A percentile compares a stretch with the other conserved stretches of the same genome.
Conservation (phyloP, 2,113 vertebrate species). For the Aplodontia rufa region DNA sequence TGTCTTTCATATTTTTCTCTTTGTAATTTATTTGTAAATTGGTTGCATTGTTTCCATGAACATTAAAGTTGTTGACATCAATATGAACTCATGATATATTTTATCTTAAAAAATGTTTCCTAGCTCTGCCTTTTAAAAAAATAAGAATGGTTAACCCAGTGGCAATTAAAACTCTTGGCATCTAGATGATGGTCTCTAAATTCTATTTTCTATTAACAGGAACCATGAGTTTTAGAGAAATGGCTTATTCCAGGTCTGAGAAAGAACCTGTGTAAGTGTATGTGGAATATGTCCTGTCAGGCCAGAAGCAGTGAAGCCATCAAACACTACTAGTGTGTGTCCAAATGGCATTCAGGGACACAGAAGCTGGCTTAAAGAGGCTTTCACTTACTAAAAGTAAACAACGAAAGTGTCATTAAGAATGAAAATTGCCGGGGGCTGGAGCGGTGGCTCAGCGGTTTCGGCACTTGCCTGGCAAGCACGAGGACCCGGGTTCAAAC, state of each 20-base stretch:
- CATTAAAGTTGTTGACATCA: neutral
- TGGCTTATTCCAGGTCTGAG: neutral
- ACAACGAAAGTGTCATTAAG: neutral
- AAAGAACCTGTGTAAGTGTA: neutral
- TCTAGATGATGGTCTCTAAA: neutral
- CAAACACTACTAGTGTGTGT: neutral
- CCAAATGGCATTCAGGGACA: neutral
- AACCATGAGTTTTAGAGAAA: neutral
- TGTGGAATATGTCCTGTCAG: neutral
- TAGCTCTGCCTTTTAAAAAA: neutral
- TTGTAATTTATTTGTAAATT: neutral
- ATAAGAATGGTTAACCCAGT: neutral
- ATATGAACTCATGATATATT: neutral
- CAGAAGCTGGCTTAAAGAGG: neutral
- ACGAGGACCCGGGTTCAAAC: no score
- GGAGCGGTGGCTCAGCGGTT: no score
- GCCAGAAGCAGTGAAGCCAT: neutral
- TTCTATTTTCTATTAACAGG: neutral
- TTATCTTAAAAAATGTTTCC: neutral
- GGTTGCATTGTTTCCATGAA: neutral
- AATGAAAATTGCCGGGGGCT: neutral
- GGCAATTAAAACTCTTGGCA: neutral
- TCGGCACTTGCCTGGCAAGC: no score
- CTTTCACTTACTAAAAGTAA: neutral
- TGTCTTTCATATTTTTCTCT: neutral